phyloP scores from a whole-genome alignment of 2,888 invertebrate genomes.

The Brachypterus glaber region DNA sequence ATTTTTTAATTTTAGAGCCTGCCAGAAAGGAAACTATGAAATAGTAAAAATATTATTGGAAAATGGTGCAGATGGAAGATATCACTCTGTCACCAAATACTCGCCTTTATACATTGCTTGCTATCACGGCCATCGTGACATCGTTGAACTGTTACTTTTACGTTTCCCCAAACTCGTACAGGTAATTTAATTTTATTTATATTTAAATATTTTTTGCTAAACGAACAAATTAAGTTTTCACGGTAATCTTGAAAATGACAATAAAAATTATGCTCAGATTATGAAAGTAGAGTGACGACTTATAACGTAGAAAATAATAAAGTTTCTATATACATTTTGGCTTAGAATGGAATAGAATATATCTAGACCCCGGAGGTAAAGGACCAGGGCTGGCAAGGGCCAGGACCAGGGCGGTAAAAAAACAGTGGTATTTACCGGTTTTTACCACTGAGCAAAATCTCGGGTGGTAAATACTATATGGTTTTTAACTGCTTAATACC shows the following conservation, averaged over 20 bases:
- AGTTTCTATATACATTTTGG: too few species aligned
- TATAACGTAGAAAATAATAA: too few species aligned
- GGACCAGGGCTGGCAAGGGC: too few species aligned
- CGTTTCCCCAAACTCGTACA: constrained; percentile 79
- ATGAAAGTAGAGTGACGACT: too few species aligned
- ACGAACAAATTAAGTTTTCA: neutral
- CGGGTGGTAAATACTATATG: too few species aligned
- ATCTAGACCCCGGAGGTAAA: too few species aligned
- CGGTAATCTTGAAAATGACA: neutral
- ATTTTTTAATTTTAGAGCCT: constrained; percentile 52
- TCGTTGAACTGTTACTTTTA: constrained; percentile 64
- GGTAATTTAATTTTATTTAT: constrained; percentile 34
- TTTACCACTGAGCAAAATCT: too few species aligned
- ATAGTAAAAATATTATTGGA: constrained; percentile 70
- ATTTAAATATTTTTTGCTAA: constrained; percentile 2
- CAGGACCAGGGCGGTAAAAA: too few species aligned
- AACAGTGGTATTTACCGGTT: too few species aligned
- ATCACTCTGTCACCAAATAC: constrained; percentile 84
- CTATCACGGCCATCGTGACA: constrained; percentile 72
- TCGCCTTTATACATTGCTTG: constrained; percentile 87
- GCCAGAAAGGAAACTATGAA: constrained; percentile 72
- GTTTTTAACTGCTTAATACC: too few species aligned
- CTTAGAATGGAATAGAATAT: too few species aligned
- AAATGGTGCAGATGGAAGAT: constrained; percentile 78
- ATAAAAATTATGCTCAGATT: too few species aligned